Base-by-base conservation (phyloP, 2,797 vertebrate species). In the Distichodus sexfasciatus region DNA sequence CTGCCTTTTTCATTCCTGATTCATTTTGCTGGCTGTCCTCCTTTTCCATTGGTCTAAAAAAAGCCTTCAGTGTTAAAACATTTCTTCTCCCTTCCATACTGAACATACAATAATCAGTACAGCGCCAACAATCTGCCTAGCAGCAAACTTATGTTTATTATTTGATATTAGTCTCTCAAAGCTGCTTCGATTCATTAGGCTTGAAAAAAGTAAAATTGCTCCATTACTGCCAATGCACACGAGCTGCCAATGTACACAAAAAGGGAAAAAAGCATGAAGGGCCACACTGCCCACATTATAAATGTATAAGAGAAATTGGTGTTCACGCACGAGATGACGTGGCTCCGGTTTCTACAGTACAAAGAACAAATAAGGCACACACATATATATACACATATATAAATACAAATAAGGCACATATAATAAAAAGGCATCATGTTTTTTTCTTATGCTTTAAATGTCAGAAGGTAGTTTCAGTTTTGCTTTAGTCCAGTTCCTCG, bases 161-260 rank as follows among this genome's bases (percentile, higher is more conserved):
- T 64, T 55, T 47, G 50, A 44, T 17, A 38, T 31, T 48, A 43
- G 36, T 61, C 44, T 69, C 66, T 51, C 46, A 51, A 43, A 8
- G 59, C 50, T 46, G 59, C 40, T 71, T 47, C 40, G 33, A 51
- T 55, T 71, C 59, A 63, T 71, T 63, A 71, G n/a, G 68, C 23
- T 2, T 6, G 47, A 46, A 63, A 71, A 71, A 71, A 47, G 48
- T 55, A 54, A 63, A 38, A 40, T 40, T 12, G 29, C 47, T 63
- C 46, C 59, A 71, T 71, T 55, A 63, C 58, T 38, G n/a, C n/a
- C n/a, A n/a, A n/a, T n/a, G n/a, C n/a, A n/a, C n/a, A n/a, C n/a
- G 48, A 63, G 59, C 68, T 38, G 50, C 59, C 48, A 57, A 43
- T 40, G 46, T 15, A 53, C 15, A 53, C 48, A 31, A 50, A 55